These are phyloP conservation scores for Heliconius congener DNA, from an alignment of 1,140 invertebrate species.

Conservation along the genomic window DNA sequence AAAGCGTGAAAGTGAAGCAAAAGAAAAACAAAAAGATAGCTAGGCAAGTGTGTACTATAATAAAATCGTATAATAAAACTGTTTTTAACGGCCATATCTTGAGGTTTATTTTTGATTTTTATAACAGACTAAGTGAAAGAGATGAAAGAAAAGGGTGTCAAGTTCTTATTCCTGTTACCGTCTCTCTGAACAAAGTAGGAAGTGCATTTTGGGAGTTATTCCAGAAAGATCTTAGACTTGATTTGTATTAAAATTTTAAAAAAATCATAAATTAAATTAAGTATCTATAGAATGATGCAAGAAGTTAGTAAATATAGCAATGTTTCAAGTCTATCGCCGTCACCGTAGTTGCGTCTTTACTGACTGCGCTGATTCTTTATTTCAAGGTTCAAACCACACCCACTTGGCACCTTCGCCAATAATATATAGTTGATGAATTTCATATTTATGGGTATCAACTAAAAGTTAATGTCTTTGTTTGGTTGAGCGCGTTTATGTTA, in stretches of 20 bases:
- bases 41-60: background rate
- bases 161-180: background rate
- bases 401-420: no score
- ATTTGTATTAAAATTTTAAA: background rate
- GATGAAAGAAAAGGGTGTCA: slow-evolving; percentile 3
- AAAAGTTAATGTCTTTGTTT: no score
- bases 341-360: no score
- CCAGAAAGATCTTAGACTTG: background rate
- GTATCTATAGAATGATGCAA: no score
- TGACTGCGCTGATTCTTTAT: no score
- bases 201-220: background rate
- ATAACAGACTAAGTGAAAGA: slow-evolving; percentile 4
- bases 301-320: no score
- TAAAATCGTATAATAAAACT: slow-evolving; percentile 15
- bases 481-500: no score
- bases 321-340: no score
- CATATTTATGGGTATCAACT: no score
- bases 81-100: slow-evolving; percentile 2
- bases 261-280: no score
- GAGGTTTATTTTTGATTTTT: slow-evolving; percentile 18
- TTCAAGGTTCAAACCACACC: no score
- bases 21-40: background rate
- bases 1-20: background rate
- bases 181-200: background rate
- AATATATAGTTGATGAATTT: no score